Evolutionary conservation across 30 jellyfish, hydroid and myxozoan genomes (phyloP).

Genomic region (Nemopilema nomurai): DNA sequence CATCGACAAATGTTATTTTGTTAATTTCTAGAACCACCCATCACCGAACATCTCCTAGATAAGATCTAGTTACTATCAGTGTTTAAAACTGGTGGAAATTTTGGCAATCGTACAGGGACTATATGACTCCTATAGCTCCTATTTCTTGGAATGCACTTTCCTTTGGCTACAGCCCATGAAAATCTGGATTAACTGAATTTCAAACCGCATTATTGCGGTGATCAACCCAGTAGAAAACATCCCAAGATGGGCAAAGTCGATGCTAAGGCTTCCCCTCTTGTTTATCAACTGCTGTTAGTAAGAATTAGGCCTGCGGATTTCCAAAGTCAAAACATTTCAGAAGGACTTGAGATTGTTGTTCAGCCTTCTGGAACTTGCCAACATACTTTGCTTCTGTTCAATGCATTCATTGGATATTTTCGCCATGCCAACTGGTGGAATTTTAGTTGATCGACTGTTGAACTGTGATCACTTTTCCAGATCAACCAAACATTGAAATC

Average conservation of each 20-base stretch:
- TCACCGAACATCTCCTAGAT: too few relatives aligned
- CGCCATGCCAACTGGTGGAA: background rate
- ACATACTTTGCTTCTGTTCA: background rate
- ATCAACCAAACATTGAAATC: slow-evolving; percentile 55
- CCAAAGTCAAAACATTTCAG: background rate
- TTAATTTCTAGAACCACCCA: too few relatives aligned
- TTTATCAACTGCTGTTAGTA: background rate
- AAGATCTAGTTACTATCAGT: too few relatives aligned
- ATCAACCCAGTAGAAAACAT: background rate
- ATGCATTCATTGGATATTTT: background rate
- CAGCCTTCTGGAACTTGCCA: background rate
- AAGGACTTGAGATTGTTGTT: background rate
- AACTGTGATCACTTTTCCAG: slow-evolving; percentile 1
- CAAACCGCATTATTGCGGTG: background rate
- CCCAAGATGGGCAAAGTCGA: background rate
- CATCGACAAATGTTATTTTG: too few relatives aligned
- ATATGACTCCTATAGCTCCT: too few relatives aligned
- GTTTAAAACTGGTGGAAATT: background rate
- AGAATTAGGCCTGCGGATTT: background rate
- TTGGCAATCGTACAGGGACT: background rate
- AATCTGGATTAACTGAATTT: background rate
- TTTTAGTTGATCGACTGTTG: background rate
- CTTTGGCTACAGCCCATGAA: background rate
- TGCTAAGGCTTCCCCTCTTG: background rate
- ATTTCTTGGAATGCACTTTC: background rate